Percentiles rank a stretch among this genome's conserved stretches.
These are phyloP conservation scores for Rousettus madagascariensis DNA, from an alignment of 2,797 vertebrate genomes.

Conservation along the genomic window DNA sequence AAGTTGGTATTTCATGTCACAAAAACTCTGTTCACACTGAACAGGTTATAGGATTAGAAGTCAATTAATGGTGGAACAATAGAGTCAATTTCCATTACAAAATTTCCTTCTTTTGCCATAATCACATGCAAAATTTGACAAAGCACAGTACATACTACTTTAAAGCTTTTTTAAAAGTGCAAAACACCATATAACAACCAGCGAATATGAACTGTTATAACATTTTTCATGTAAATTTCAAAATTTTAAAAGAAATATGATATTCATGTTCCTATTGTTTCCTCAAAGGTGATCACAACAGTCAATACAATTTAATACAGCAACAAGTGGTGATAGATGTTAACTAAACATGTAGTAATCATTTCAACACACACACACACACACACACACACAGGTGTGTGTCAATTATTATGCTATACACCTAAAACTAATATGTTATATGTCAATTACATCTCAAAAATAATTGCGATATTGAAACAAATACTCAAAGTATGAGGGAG, in stretches of 20 bases:
- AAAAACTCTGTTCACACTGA: not conserved
- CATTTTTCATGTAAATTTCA: not conserved
- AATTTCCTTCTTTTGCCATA: not conserved
- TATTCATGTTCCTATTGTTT: not conserved
- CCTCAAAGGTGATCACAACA: not conserved
- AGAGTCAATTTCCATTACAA: not conserved
- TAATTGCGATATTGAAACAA: not conserved
- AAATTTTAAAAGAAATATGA: not conserved
- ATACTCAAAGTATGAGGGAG: not conserved
- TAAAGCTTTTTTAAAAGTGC: not conserved
- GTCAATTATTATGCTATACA: not conserved
- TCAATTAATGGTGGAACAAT: not conserved
- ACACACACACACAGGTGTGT: too few relatives aligned
- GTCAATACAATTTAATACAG: not conserved
- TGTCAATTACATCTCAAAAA: not conserved
- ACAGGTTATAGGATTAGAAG: not conserved
- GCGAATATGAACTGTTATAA: not conserved
- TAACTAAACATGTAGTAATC: not conserved
- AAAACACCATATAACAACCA: not conserved
- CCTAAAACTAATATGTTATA: not conserved
- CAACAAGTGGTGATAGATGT: not conserved
- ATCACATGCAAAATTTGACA: not conserved
- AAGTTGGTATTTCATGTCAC: not conserved
- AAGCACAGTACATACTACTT: not conserved
- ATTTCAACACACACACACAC: not conserved